Evolutionary conservation across 2,113 vertebrate species (phyloP), one percentile per base, ranked within the genome.

Genomic region (Athene cunicularia): DNA sequence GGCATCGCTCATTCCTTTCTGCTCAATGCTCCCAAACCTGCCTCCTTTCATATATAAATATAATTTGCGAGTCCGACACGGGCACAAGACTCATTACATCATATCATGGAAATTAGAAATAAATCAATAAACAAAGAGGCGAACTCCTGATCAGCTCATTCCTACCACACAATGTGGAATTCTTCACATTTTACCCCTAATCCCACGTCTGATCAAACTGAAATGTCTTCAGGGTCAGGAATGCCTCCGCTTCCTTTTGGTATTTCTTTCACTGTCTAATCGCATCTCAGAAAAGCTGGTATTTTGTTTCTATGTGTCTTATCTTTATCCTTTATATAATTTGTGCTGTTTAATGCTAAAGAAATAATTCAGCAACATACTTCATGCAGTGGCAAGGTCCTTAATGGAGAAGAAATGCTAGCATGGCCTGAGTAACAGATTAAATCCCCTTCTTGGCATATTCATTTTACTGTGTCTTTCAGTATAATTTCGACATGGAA

Each of bases 111-210:
- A 94, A 91, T 93, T 24, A 93, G 59, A 93, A 96, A 91, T 62
- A 32, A 90, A 91, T 82, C 92, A 72, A 94, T 82, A 95, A 77
- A 75, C 37, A 83, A n/a, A 83, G 37, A 80, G 12, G 32, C 22
- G 80, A 94, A 85, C 14, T 89, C 73, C 68, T 12, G 66, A 79
- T 86, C 74, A 14, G 37, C 77, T 74, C 2, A 1, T 59, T 88
- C 71, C 63, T 95, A 63, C 79, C 50, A 83, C 81, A 85, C 41
- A 70, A 37, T 14, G 59, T 79, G 56, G 67, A 97, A 97, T 94
- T 96, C 87, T 80, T 91, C 86, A 93, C 77, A 93, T 93, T 94
- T 95, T 76, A 82, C 55, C 50, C 85, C 75, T 94, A 97, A 96
- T 95, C 93, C 92, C 55, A 76, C 0, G 0, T 77, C 89, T 85